A percentile compares a stretch with the other conserved stretches of the same genome.
These are phyloP conservation scores for Diarsia mendica DNA, from an alignment of 2,888 invertebrate genomes.

Conservation along the genomic window DNA sequence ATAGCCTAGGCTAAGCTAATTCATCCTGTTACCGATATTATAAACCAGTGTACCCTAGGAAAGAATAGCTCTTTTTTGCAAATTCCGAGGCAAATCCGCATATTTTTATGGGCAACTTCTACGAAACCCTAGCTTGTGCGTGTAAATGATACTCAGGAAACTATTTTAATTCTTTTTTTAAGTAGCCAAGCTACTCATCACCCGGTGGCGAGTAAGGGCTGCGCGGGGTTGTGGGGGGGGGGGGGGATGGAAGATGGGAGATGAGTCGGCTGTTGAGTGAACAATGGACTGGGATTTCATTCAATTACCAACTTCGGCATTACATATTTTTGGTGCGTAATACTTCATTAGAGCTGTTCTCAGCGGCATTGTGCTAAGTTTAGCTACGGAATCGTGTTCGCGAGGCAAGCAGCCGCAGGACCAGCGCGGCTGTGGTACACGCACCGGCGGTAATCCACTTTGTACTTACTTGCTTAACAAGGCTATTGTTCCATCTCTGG, in stretches of 20 bases:
- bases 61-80: too few relatives aligned
- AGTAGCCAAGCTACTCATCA: background rate
- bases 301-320: conserved; percentile 24
- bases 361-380: conserved; percentile 42
- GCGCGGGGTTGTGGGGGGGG: background rate
- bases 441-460: conserved; percentile 29
- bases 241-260: too few relatives aligned
- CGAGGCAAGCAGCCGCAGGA: conserved; percentile 15
- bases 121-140: too few relatives aligned
- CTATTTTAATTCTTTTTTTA: background rate
- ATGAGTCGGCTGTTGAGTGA: background rate
- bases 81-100: too few relatives aligned
- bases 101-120: too few relatives aligned
- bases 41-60: too few relatives aligned
- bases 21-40: too few relatives aligned
- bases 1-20: too few relatives aligned
- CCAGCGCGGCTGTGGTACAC: background rate
- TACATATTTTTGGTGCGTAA: conserved; percentile 20
- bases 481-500: conserved; percentile 50
- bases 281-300: conserved; percentile 31
- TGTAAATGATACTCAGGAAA: background rate
- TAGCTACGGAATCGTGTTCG: conserved; percentile 18
- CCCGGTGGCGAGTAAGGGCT: background rate
- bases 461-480: conserved; percentile 30
- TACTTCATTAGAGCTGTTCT: conserved; percentile 46